phyloP scores from a whole-genome alignment of 2,113 vertebrate species.

The Apodemus sylvaticus region DNA sequence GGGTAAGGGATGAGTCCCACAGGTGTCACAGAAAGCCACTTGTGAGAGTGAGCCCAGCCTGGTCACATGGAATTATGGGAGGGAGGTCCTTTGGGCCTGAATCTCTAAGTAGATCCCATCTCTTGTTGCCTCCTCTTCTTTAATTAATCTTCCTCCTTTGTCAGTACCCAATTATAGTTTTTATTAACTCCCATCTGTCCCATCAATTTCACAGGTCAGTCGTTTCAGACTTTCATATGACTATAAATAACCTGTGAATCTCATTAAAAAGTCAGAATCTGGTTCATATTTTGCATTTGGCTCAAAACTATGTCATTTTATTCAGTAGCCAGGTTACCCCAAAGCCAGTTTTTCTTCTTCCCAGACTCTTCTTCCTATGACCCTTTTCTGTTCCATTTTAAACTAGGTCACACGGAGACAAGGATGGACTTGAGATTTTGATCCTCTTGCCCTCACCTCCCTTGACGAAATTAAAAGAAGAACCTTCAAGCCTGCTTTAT shows the following conservation, averaged over 20 bases:
- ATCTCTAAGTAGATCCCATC: background rate
- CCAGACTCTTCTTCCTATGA: background rate
- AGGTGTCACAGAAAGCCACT: background rate
- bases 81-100: background rate
- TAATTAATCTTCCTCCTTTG: background rate
- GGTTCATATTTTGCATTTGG: background rate
- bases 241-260: background rate
- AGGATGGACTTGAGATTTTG: background rate
- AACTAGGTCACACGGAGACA: background rate
- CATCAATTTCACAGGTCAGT: background rate
- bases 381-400: background rate
- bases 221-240: background rate
- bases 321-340: background rate
- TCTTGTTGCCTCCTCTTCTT: background rate
- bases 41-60: background rate
- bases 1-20: background rate
- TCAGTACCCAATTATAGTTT: background rate
- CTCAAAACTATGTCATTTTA: background rate
- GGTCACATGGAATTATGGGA: background rate
- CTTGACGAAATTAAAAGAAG: background rate
- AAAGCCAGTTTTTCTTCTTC: background rate
- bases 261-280: constrained; percentile 1
- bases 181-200: background rate
- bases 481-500: background rate
- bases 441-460: background rate